Conservation (phyloP, 2,797 vertebrate genomes). For the Delichon dasypus region DNA sequence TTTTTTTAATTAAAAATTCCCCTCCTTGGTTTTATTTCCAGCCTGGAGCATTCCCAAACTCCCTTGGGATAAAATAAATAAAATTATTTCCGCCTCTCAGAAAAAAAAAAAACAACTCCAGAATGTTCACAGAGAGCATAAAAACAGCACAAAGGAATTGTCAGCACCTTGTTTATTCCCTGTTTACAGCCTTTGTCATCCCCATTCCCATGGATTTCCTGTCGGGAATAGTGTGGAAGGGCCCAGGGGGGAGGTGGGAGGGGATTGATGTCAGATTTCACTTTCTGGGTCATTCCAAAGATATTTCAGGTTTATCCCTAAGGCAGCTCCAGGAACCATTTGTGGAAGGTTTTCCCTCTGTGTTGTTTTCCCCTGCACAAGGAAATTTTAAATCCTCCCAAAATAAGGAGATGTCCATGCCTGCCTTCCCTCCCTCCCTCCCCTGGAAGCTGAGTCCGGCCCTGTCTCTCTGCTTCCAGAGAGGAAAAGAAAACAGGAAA, state of each 20-base stretch:
- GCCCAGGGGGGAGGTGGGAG: background rate
- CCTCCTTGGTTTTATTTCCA: background rate
- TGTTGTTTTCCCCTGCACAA: background rate
- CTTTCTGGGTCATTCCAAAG: background rate
- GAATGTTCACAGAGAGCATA: background rate
- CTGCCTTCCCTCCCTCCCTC: too few relatives aligned
- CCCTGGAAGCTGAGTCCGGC: background rate
- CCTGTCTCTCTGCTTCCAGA: background rate
- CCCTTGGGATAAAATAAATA: background rate
- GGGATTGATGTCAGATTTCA: background rate
- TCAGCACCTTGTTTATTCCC: background rate
- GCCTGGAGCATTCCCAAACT: rapidly evolving
- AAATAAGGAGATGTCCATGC: background rate
- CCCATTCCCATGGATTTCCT: background rate
- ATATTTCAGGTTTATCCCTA: background rate
- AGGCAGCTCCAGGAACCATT: background rate
- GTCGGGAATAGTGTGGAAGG: background rate
- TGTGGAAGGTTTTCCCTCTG: background rate
- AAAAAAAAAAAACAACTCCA: background rate
- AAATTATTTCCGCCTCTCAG: background rate
- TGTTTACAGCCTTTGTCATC: background rate
- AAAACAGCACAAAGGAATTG: background rate
- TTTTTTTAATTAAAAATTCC: background rate
- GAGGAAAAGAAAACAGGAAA: background rate
- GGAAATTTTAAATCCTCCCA: background rate